A percentile compares a stretch with the other conserved stretches of the same genome.
Conservation (phyloP, 2,113 vertebrate genomes). For the Silurus asotus region DNA sequence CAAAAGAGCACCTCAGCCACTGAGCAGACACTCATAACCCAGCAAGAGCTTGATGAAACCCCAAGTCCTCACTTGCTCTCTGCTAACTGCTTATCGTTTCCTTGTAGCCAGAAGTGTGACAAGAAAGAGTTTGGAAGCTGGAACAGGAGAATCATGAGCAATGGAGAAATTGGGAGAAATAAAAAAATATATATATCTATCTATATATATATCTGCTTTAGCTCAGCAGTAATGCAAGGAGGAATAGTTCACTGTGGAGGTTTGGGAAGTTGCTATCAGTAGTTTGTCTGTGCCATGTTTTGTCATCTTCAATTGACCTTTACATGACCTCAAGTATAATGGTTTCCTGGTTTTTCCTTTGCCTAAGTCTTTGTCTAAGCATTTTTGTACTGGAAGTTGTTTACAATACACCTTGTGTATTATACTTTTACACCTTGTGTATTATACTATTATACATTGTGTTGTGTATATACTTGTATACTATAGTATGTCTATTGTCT, state of each 20-base stretch:
- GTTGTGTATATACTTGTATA: too few relatives aligned
- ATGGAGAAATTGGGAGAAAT: neutral
- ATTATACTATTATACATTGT: too few relatives aligned
- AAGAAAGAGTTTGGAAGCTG: slow-evolving; percentile 19
- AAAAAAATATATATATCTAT: neutral
- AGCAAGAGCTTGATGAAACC: slow-evolving; percentile 27
- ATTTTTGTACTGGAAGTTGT: neutral
- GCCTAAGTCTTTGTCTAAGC: neutral
- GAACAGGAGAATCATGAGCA: neutral
- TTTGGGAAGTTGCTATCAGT: neutral
- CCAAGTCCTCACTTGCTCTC: neutral
- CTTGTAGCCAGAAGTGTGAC: neutral
- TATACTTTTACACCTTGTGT: too few relatives aligned
- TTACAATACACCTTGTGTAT: neutral
- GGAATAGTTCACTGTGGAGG: neutral
- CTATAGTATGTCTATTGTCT: too few relatives aligned
- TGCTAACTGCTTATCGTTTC: neutral
- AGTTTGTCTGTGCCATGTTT: neutral
- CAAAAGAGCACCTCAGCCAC: slow-evolving; percentile 91
- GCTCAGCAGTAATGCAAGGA: neutral
- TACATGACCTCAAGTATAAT: neutral
- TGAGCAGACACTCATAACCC: slow-evolving; percentile 88
- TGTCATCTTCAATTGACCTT: neutral
- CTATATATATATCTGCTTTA: neutral
- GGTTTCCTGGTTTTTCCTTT: too few relatives aligned